Evolutionary conservation across 2,888 invertebrate species (phyloP).

Genomic region (Orthosia cruda): DNA sequence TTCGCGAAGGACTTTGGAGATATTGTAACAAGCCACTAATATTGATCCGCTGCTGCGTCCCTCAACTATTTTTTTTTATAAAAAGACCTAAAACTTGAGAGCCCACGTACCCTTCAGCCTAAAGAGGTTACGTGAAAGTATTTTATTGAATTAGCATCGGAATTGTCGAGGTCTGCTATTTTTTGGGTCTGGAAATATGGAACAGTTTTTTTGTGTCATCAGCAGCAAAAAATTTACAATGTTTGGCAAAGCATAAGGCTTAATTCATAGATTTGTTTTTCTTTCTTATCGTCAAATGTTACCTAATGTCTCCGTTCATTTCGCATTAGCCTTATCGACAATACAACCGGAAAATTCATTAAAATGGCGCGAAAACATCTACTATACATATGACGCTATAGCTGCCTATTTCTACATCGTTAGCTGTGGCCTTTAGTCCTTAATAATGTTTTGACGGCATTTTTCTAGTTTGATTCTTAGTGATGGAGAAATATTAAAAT

Average conservation of each 20-base stretch:
- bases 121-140: constrained; percentile 53
- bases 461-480: constrained; percentile 14
- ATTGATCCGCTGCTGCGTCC: constrained; percentile 35
- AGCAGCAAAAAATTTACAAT: background rate
- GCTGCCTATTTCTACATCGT: constrained; percentile 13
- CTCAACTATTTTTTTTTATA: constrained; percentile 46
- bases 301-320: background rate
- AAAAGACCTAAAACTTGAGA: constrained; percentile 45
- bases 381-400: constrained; percentile 12
- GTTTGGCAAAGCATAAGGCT: background rate
- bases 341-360: constrained; percentile 41
- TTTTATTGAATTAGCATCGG: constrained; percentile 63
- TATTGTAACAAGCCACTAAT: constrained; percentile 21
- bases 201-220: constrained; percentile 8
- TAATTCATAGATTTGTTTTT: background rate
- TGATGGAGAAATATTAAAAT: too few relatives aligned
- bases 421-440: constrained; percentile 11
- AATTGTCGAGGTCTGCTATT: constrained; percentile 36
- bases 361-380: constrained; percentile 24
- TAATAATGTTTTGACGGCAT: constrained; percentile 10
- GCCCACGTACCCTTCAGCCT: constrained; percentile 45
- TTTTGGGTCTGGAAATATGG: constrained; percentile 13
- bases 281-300: background rate
- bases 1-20: constrained; percentile 19
- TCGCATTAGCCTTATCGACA: constrained; percentile 32